A percentile compares a stretch with the other conserved stretches of the same genome.
These are phyloP conservation scores for Adineta ricciae DNA, from an alignment of 2,888 invertebrate genomes.

Conservation along the genomic window DNA sequence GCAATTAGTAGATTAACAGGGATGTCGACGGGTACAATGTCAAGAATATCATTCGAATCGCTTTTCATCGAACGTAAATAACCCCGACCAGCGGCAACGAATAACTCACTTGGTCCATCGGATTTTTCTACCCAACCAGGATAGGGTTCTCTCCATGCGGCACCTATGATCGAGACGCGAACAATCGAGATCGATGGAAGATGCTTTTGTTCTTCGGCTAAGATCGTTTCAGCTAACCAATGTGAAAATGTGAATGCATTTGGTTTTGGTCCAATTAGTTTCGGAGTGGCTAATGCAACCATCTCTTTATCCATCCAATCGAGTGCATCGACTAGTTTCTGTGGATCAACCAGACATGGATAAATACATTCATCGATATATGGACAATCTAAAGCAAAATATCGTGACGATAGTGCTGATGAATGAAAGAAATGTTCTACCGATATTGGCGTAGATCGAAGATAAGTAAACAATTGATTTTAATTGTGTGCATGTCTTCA, in stretches of 20 bases:
- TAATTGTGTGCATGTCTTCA: conserved; percentile 52
- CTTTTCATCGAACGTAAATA: conserved; percentile 72
- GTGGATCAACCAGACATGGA: conserved; percentile 53
- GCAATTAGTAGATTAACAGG: conserved; percentile 74
- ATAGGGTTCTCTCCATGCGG: conserved; percentile 55
- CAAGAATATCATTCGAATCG: conserved; percentile 62
- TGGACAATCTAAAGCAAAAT: conserved; percentile 8
- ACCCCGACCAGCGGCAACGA: conserved; percentile 61
- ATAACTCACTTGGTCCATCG: conserved; percentile 77
- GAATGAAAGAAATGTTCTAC: conserved; percentile 42
- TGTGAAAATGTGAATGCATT: conserved; percentile 87
- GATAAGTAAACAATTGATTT: conserved; percentile 68
- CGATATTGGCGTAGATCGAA: conserved; percentile 74
- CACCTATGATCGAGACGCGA: conserved; percentile 81
- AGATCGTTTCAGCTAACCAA: conserved; percentile 69
- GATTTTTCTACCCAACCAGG: conserved; percentile 87
- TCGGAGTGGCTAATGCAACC: conserved; percentile 45
- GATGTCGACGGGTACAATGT: conserved; percentile 78
- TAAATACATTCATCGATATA: conserved; percentile 65
- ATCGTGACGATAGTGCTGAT: too few species aligned
- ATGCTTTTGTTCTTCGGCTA: conserved; percentile 63
- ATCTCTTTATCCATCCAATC: conserved; percentile 54
- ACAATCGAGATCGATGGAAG: conserved; percentile 66
- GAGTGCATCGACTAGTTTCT: conserved; percentile 50
- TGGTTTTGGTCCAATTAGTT: conserved; percentile 61